A percentile compares a stretch with the other conserved stretches of the same genome.
Evolutionary conservation across 2,113 vertebrate species (phyloP).

Genomic region (Natator depressus): DNA sequence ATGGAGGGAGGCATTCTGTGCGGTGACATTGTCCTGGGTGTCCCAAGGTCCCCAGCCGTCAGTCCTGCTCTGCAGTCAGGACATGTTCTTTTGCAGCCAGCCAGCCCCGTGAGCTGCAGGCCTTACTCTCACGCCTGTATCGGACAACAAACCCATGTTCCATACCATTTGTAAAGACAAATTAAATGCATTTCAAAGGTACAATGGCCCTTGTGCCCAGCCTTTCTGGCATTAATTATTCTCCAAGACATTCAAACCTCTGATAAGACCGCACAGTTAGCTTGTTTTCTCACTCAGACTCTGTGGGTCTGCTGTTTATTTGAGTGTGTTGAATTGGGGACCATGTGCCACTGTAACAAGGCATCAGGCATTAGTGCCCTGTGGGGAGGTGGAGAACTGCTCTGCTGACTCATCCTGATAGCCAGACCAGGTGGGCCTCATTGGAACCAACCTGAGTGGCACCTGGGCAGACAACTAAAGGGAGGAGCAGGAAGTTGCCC

Average conservation of each 20-base stretch:
- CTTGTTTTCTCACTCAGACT: neutral
- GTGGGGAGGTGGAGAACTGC: neutral
- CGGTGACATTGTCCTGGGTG: neutral
- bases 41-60: neutral
- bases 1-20: neutral
- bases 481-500: neutral
- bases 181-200: neutral
- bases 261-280: neutral
- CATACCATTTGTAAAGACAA: neutral
- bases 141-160: neutral
- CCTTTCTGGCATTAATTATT: neutral
- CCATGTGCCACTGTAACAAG: rapidly evolving
- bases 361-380: neutral
- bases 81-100: neutral
- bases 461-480: neutral
- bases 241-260: neutral
- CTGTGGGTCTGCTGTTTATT: neutral
- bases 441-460: neutral
- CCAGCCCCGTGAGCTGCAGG: neutral
- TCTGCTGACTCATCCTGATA: neutral
- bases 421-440: neutral
- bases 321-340: neutral
- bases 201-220: rapidly evolving
- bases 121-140: neutral
- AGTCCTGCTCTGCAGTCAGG: neutral